Evolutionary conservation across 2,797 vertebrate genomes (phyloP).

Genomic region (Myotis vivesi): DNA sequence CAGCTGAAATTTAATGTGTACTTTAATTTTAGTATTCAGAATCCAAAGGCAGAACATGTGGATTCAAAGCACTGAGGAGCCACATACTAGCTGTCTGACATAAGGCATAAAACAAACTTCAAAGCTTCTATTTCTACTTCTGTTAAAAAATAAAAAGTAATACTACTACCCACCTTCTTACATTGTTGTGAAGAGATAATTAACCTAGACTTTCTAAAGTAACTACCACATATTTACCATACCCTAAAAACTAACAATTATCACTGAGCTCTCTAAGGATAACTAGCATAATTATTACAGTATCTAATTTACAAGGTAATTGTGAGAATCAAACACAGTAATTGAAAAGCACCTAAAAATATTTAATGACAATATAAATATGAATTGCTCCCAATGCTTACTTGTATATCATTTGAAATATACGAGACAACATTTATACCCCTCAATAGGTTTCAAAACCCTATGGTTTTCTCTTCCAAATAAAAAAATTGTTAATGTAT

Average conservation of each 20-base stretch:
- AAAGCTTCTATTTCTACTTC: slow-evolving; percentile 31
- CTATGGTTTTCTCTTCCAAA: slow-evolving; percentile 32
- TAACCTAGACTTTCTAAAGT: background rate
- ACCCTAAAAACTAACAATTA: background rate
- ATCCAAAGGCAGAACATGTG: slow-evolving; percentile 41
- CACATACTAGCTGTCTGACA: slow-evolving; percentile 4
- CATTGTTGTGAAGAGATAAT: background rate
- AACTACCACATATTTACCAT: background rate
- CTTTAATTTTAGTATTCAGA: background rate
- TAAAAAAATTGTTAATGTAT: background rate
- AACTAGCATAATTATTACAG: background rate
- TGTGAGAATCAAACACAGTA: background rate
- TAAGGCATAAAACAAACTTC: background rate
- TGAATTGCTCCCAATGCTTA: slow-evolving; percentile 34
- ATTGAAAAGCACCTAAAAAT: background rate
- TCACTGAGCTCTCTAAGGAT: background rate
- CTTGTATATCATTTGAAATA: slow-evolving; percentile 2
- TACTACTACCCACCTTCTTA: slow-evolving; percentile 8
- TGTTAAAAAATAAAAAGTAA: background rate
- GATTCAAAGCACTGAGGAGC: slow-evolving; percentile 16
- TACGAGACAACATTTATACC: slow-evolving; percentile 13
- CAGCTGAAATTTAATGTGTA: background rate
- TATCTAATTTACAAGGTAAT: background rate
- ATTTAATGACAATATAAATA: slow-evolving; percentile 29
- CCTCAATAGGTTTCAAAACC: background rate